Percentiles rank a stretch among this genome's conserved stretches.
Evolutionary conservation across 2,888 invertebrate genomes (phyloP).

Genomic region (Tryphoninae sp.): DNA sequence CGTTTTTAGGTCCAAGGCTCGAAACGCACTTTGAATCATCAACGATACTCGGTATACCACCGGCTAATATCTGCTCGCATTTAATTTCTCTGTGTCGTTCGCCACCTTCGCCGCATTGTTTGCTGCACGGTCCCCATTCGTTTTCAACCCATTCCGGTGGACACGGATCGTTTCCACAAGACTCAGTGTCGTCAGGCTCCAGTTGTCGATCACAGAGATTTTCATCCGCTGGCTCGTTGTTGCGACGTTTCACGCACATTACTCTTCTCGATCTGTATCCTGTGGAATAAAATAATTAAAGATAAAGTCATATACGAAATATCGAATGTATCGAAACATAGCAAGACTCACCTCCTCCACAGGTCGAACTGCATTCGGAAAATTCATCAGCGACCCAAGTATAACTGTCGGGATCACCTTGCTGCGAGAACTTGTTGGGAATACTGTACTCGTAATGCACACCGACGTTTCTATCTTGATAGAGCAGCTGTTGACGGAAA

Average conservation of each 20-base stretch:
- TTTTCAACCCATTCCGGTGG: slow-evolving; percentile 90
- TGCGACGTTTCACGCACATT: slow-evolving; percentile 89
- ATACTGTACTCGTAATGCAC: slow-evolving; percentile 95
- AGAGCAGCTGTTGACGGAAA: slow-evolving; percentile 85
- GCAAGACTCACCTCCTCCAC: slow-evolving; percentile 90
- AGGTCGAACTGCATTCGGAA: slow-evolving; percentile 91
- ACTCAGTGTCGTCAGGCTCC: slow-evolving; percentile 87
- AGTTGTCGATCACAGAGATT: slow-evolving; percentile 90
- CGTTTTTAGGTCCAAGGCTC: slow-evolving; percentile 87
- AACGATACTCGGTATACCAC: slow-evolving; percentile 87
- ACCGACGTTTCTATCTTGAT: slow-evolving; percentile 92
- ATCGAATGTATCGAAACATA: background rate
- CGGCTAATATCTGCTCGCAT: slow-evolving; percentile 90
- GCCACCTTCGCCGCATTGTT: slow-evolving; percentile 91
- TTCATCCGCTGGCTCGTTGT: slow-evolving; percentile 87
- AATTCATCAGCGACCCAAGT: slow-evolving; percentile 92
- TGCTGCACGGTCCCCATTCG: slow-evolving; percentile 92
- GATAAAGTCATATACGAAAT: background rate
- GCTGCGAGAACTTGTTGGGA: slow-evolving; percentile 87
- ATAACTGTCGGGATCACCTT: slow-evolving; percentile 88
- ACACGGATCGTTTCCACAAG: slow-evolving; percentile 90
- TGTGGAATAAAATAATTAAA: slow-evolving; percentile 72
- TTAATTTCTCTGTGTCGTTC: slow-evolving; percentile 87
- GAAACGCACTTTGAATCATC: slow-evolving; percentile 89
- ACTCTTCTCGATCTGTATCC: slow-evolving; percentile 90